A percentile compares a stretch with the other conserved stretches of the same genome.
phyloP scores from a whole-genome alignment of 2,888 invertebrate genomes.

The Nebria brevicollis region DNA sequence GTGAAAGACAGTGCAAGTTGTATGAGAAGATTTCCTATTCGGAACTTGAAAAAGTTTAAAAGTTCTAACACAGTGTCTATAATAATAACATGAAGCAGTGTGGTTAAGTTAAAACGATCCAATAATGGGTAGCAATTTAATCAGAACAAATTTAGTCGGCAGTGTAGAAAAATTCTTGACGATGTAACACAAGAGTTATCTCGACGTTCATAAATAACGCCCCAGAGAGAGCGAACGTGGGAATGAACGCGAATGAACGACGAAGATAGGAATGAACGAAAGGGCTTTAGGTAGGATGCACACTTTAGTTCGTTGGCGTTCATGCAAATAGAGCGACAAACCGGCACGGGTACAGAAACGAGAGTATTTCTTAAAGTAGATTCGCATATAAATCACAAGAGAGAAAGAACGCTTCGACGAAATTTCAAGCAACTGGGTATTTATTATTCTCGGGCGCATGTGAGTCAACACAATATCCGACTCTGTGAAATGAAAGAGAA shows the following conservation, averaged over 20 bases:
- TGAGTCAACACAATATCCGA: constrained; percentile 27
- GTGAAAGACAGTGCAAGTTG: too few relatives aligned
- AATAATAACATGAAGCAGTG: too few relatives aligned
- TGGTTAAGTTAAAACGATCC: too few relatives aligned
- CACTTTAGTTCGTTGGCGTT: constrained; percentile 20
- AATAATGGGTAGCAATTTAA: too few relatives aligned
- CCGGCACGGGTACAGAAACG: constrained; percentile 16
- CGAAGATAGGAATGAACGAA: too few relatives aligned
- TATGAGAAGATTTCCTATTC: too few relatives aligned
- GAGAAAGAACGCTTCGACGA: constrained; percentile 33
- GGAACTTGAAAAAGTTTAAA: too few relatives aligned
- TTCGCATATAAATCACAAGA: constrained; percentile 42
- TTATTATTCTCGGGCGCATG: constrained; percentile 41
- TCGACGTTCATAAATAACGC: constrained; percentile 10
- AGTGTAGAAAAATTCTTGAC: constrained; percentile 12
- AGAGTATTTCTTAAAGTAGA: constrained; percentile 47
- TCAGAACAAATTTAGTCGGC: too few relatives aligned
- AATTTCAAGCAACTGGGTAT: constrained; percentile 39
- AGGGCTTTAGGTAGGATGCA: neutral
- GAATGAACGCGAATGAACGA: too few relatives aligned
- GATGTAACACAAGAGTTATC: constrained; percentile 15
- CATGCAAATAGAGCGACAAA: constrained; percentile 46
- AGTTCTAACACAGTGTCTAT: too few relatives aligned
- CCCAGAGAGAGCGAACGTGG: neutral
- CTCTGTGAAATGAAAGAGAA: neutral